A percentile compares a stretch with the other conserved stretches of the same genome.
Evolutionary conservation across 2,888 invertebrate species (phyloP).

Genomic region (Acrobasis consociella): DNA sequence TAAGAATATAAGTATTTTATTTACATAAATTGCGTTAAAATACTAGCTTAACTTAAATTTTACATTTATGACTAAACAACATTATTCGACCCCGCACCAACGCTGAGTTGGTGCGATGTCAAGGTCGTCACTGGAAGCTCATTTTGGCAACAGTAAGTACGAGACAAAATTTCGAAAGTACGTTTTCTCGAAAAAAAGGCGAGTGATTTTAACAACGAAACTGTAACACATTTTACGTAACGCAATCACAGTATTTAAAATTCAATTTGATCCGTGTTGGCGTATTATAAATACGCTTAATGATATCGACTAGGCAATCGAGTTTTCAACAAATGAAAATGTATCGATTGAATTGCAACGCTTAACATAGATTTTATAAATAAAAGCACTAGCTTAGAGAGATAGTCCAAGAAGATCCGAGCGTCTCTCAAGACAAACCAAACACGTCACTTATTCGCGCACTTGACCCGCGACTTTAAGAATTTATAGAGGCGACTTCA

Average conservation of each 20-base stretch:
- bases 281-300: not conserved
- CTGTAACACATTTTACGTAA: constrained; percentile 13
- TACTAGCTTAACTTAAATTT: constrained; percentile 55
- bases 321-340: constrained; percentile 8
- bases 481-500: constrained; percentile 51
- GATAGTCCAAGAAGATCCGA: constrained; percentile 38
- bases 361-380: constrained; percentile 32
- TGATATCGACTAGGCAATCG: constrained; percentile 18
- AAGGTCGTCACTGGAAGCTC: constrained; percentile 54
- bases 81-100: constrained; percentile 69
- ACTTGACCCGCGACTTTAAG: constrained; percentile 23
- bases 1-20: constrained; percentile 55
- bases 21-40: constrained; percentile 58
- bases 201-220: not conserved
- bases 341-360: constrained; percentile 22
- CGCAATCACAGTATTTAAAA: constrained; percentile 3
- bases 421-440: constrained; percentile 70
- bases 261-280: not conserved
- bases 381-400: constrained; percentile 18
- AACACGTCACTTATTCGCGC: constrained; percentile 28
- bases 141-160: constrained; percentile 61
- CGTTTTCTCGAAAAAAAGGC: constrained; percentile 4
- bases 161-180: constrained; percentile 24
- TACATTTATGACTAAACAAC: constrained; percentile 67
- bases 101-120: constrained; percentile 60